Evolutionary conservation across 1,140 invertebrate species (phyloP).

Genomic region (Conus betulinus): DNA sequence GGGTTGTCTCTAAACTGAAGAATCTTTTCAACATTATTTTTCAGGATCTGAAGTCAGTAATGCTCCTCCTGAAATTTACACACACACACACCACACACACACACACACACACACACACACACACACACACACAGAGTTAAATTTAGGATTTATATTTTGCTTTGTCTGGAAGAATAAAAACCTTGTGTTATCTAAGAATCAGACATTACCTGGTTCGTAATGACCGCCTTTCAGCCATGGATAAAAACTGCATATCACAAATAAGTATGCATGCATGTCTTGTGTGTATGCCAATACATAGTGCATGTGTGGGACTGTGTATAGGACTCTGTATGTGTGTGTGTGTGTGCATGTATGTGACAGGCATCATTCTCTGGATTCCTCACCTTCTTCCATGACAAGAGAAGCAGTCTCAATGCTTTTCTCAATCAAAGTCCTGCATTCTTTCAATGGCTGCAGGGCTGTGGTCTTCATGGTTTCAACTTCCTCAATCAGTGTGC

Average conservation of each 20-base stretch:
- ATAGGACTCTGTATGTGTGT: too few species aligned
- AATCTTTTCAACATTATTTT: slow-evolving; percentile 62
- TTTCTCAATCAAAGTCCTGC: slow-evolving; percentile 61
- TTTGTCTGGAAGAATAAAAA: too few species aligned
- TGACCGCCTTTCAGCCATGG: too few species aligned
- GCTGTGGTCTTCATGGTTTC: slow-evolving; percentile 54
- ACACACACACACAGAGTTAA: too few species aligned
- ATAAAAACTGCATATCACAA: too few species aligned
- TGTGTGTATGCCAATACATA: too few species aligned
- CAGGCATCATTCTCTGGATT: neutral
- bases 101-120: slow-evolving; percentile 19
- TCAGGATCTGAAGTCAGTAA: slow-evolving; percentile 60
- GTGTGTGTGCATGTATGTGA: neutral
- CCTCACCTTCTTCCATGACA: slow-evolving; percentile 65
- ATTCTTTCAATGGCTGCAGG: slow-evolving; percentile 56
- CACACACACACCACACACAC: slow-evolving; percentile 8
- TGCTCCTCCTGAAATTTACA: slow-evolving; percentile 52
- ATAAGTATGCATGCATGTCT: neutral
- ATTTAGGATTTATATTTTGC: too few species aligned
- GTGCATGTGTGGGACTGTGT: too few species aligned
- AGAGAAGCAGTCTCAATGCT: slow-evolving; percentile 52
- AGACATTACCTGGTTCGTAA: too few species aligned
- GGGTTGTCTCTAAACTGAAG: slow-evolving; percentile 65
- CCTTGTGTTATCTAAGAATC: too few species aligned
- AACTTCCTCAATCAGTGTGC: slow-evolving; percentile 53